phyloP scores from a whole-genome alignment of 2,797 vertebrate genomes.

The Anisognathus igniventris region DNA sequence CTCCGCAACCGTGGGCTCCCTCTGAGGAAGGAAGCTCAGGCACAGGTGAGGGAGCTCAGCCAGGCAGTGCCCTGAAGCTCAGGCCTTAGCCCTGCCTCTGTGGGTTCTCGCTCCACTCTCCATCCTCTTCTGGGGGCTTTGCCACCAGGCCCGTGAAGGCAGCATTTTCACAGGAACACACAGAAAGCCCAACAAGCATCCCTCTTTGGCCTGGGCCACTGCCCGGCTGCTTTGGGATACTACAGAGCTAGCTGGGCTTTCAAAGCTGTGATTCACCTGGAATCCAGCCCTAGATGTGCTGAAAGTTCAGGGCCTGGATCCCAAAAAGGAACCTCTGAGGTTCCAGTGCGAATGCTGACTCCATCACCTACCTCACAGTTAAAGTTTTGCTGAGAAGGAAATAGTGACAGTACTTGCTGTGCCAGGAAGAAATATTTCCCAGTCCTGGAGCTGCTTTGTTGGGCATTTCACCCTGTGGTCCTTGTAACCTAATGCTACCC shows the following conservation, averaged over 20 bases:
- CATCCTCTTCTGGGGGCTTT: neutral
- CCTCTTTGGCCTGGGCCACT: neutral
- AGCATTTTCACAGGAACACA: neutral
- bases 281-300: neutral
- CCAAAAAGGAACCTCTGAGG: neutral
- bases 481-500: neutral
- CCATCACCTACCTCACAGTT: neutral
- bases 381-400: neutral
- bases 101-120: neutral
- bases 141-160: neutral
- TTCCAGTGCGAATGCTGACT: neutral
- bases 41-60: neutral
- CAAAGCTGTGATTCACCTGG: neutral
- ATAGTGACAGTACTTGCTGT: neutral
- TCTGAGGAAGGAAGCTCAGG: neutral
- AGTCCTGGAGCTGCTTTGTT: neutral
- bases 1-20: fast-evolving
- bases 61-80: neutral
- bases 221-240: neutral
- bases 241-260: neutral
- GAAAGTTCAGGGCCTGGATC: neutral
- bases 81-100: neutral
- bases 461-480: neutral
- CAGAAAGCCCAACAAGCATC: neutral
- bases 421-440: neutral